These are phyloP conservation scores for Macrotis lagotis DNA, from an alignment of 2,113 vertebrate species.

Conservation along the genomic window DNA sequence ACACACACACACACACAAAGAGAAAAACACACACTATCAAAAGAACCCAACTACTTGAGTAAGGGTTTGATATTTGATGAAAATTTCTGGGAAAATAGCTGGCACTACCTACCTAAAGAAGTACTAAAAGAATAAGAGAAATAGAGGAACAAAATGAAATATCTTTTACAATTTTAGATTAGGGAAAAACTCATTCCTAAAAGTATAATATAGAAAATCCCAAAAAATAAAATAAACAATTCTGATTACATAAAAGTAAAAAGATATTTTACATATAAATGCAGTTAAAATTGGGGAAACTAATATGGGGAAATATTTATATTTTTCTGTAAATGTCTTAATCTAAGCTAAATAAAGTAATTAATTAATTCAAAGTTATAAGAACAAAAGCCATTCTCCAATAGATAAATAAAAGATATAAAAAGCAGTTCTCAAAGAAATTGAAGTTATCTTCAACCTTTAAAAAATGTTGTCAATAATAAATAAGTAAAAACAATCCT, in stretches of 20 bases:
- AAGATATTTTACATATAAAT: neutral
- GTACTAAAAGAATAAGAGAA: neutral
- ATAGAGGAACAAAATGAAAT: neutral
- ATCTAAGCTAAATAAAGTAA: neutral
- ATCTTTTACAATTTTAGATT: neutral
- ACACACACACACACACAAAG: too few relatives aligned
- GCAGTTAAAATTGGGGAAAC: neutral
- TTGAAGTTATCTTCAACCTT: neutral
- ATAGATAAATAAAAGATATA: neutral
- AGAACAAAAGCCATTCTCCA: neutral
- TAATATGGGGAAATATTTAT: neutral
- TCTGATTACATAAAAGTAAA: neutral
- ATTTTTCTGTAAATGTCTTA: neutral
- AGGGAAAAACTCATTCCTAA: neutral
- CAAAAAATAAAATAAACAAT: neutral
- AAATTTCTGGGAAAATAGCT: neutral
- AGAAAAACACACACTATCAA: neutral
- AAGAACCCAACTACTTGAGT: neutral
- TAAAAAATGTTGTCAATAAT: neutral
- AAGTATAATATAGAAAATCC: fast-evolving
- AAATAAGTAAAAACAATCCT: neutral
- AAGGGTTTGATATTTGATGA: neutral
- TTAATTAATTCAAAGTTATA: neutral
- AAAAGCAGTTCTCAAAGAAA: neutral
- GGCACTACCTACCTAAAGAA: neutral